A percentile compares a stretch with the other conserved stretches of the same genome.
phyloP scores from a whole-genome alignment of 2,888 invertebrate genomes.

The Papilio protenor region DNA sequence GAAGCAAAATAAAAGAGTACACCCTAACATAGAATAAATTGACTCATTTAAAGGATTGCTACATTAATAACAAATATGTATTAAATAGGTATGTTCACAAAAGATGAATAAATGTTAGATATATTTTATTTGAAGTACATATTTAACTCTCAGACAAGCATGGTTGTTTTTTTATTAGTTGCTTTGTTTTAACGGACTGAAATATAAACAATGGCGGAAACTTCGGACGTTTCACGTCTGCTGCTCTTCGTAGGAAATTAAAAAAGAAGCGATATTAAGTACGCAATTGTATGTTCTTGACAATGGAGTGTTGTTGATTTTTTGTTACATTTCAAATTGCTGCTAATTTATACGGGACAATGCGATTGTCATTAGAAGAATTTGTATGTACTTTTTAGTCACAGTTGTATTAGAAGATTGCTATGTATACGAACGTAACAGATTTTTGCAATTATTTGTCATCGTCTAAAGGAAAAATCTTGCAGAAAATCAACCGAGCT shows the following conservation, averaged over 20 bases:
- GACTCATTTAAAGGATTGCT: neutral
- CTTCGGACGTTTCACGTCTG: constrained; percentile 22
- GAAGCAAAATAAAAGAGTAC: neutral
- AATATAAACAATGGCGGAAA: constrained; percentile 28
- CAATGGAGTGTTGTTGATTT: constrained; percentile 24
- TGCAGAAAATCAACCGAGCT: too few species aligned
- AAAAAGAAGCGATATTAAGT: constrained; percentile 34
- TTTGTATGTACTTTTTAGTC: constrained; percentile 3
- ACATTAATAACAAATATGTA: neutral
- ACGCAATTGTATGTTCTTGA: constrained; percentile 36
- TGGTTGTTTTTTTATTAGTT: constrained; percentile 6
- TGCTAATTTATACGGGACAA: constrained; percentile 31
- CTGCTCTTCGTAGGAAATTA: constrained; percentile 18
- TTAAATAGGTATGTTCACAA: neutral
- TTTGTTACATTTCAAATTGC: constrained; percentile 27
- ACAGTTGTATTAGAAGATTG: neutral
- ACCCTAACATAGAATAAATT: constrained; percentile 8
- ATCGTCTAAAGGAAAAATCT: too few species aligned
- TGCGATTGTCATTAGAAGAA: constrained; percentile 4
- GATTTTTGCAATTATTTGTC: too few species aligned
- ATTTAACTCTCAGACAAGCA: neutral
- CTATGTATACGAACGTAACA: neutral
- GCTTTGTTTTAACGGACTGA: constrained; percentile 17
- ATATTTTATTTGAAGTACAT: neutral
- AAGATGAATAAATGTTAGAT: too few species aligned